Base-by-base conservation (phyloP, 2,797 vertebrate genomes). In the Darevskia nairensis region DNA sequence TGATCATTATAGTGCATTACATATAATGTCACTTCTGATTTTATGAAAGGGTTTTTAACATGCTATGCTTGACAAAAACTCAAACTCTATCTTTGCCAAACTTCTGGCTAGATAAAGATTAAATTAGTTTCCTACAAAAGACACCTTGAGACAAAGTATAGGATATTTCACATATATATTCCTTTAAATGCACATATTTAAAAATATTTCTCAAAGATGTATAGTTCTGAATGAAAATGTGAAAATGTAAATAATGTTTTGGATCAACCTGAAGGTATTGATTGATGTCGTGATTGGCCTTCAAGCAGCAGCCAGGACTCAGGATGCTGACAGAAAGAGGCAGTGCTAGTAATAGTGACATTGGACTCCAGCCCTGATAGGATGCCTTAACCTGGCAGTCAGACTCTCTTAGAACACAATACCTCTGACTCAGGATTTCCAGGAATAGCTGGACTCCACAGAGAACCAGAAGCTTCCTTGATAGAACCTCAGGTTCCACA, bases 11-110 rank as follows among this genome's bases (percentile, higher is more conserved):
- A 46, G 9, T 64, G 32, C 29, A 32, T 80, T 85, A 80, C 35
- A 46, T 85, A 89, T 64, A 72, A 87, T 87, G 55, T 71, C 39
- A 66, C 68, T 66, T 89, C 32, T 66, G 68, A 80, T 80, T 64
- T 29, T 64, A 11, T 81, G 46, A 81, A 11, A 44, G n/a, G 41
- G 69, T 61, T 19, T 61, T 80, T 44, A 64, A 80, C 39, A 46
- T 75, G 75, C 7, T 46, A 78, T 79, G 61, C 29, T 78, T 86
- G 50, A 61, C 78, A 80, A 80, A 80, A 74, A 10, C 55, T 35
- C 64, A 71, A 55, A 41, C 23, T 69, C 44, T 78, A 21, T 61
- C 19, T 41, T 39, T 21, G 35, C 4, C 29, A 80, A 55, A 79
- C 35, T 64, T 84, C 39, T 64, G 2, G 7, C 8, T 74, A 85